Evolutionary conservation across 2,888 invertebrate genomes (phyloP).

Genomic region (Eilema depressum): DNA sequence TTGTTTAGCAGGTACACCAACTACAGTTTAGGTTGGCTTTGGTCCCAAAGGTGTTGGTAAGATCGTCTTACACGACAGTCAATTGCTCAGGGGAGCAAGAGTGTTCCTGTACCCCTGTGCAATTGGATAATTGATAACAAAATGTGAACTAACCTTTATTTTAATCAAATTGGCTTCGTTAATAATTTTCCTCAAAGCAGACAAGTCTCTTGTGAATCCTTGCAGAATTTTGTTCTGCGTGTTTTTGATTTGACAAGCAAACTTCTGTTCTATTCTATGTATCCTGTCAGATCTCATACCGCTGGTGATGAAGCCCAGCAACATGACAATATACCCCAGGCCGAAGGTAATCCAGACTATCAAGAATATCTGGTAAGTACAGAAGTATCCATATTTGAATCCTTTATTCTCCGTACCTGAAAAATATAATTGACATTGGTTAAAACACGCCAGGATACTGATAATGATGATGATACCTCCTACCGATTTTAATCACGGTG

Average conservation of each 20-base stretch:
- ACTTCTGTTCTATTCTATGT: constrained; percentile 91
- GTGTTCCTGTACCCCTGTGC: too few relatives aligned
- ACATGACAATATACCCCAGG: constrained; percentile 96
- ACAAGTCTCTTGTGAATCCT: constrained; percentile 91
- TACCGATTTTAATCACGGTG: neutral
- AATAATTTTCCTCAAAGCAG: constrained; percentile 90
- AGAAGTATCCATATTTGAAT: constrained; percentile 88
- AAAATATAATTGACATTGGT: constrained; percentile 46
- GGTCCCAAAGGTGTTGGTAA: too few relatives aligned
- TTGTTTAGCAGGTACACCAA: too few relatives aligned
- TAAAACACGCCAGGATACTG: neutral
- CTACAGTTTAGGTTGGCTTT: too few relatives aligned
- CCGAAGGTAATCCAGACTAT: constrained; percentile 97
- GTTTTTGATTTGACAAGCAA: constrained; percentile 91
- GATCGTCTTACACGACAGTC: neutral
- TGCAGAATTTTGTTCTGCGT: constrained; percentile 93
- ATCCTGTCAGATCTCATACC: constrained; percentile 92
- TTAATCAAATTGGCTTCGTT: constrained; percentile 94
- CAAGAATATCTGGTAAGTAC: constrained; percentile 93
- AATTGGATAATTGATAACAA: neutral
- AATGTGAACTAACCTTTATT: constrained; percentile 88
- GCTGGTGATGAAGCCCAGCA: constrained; percentile 93
- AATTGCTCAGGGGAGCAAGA: too few relatives aligned
- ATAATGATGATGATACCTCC: neutral
- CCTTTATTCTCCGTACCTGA: constrained; percentile 83